phyloP scores from a whole-genome alignment of 2,797 vertebrate species.

The Neopelma chrysocephalum region DNA sequence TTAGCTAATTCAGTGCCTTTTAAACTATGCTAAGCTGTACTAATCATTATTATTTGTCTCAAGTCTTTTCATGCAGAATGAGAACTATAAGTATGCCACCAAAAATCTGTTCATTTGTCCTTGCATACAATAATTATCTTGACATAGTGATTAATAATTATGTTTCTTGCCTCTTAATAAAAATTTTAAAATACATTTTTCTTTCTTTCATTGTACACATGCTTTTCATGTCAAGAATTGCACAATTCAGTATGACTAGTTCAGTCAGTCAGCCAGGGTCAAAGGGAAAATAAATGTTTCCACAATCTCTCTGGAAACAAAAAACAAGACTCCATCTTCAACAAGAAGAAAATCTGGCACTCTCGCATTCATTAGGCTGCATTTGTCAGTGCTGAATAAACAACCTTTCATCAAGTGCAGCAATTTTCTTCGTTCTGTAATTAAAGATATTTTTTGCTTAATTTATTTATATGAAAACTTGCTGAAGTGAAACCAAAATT shows the following conservation, averaged over 20 bases:
- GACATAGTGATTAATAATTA: constrained; percentile 16
- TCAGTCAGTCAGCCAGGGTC: not conserved
- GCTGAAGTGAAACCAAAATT: constrained; percentile 52
- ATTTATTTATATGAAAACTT: constrained; percentile 65
- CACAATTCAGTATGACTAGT: not conserved
- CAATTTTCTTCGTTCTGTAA: constrained; percentile 58
- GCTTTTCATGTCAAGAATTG: not conserved
- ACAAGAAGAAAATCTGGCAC: not conserved
- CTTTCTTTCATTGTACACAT: not conserved
- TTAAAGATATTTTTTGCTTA: constrained; percentile 63
- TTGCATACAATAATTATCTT: constrained; percentile 29
- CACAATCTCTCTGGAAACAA: constrained; percentile 10
- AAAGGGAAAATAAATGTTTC: constrained; percentile 18
- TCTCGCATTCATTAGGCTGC: not conserved
- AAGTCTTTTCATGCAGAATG: not conserved
- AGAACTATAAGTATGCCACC: not conserved
- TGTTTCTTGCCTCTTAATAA: not conserved
- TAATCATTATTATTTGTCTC: constrained; percentile 54
- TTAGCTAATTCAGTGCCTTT: constrained; percentile 38
- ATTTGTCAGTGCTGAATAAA: constrained; percentile 42
- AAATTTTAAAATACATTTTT: not conserved
- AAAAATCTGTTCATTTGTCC: constrained; percentile 27
- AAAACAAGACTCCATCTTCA: constrained; percentile 6
- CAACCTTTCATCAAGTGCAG: constrained; percentile 56
- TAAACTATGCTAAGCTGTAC: constrained; percentile 28